These are phyloP conservation scores for Drosophila flavopinicola DNA, from an alignment of 2,888 invertebrate species.

Conservation along the genomic window DNA sequence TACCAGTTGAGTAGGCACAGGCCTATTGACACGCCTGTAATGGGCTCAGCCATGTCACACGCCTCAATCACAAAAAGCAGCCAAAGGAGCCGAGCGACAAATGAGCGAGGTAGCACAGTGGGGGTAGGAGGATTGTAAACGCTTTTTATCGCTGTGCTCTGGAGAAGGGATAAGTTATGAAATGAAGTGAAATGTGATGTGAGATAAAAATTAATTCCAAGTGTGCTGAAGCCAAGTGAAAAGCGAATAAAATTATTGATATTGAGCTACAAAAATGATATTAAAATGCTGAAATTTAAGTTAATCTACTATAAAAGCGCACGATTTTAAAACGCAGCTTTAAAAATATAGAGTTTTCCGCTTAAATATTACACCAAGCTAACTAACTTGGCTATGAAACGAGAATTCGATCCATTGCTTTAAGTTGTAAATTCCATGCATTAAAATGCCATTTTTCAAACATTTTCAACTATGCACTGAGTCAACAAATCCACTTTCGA, in stretches of 20 bases:
- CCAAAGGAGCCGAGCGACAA: conserved; percentile 27
- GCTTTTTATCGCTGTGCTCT: conserved; percentile 45
- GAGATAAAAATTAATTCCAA: conserved; percentile 58
- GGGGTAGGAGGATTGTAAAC: neutral
- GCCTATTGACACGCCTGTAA: conserved; percentile 55
- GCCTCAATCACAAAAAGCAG: conserved; percentile 25
- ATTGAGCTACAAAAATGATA: neutral
- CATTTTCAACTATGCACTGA: conserved; percentile 28
- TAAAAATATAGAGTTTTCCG: no score
- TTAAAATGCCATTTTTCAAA: conserved; percentile 50
- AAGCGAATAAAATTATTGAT: neutral
- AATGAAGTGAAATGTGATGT: conserved; percentile 64
- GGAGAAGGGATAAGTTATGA: conserved; percentile 62
- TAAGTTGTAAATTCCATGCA: conserved; percentile 27
- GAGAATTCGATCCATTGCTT: neutral
- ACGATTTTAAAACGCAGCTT: no score
- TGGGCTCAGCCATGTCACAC: conserved; percentile 51
- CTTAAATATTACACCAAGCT: neutral
- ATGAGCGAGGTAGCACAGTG: conserved; percentile 1
- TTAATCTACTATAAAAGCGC: neutral
- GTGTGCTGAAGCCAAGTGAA: conserved; percentile 24
- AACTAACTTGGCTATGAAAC: neutral
- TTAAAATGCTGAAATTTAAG: neutral
- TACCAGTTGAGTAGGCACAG: conserved; percentile 41
- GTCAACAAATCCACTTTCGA: conserved; percentile 46